Evolutionary conservation across 1,140 invertebrate genomes (phyloP).

Genomic region (Aethina tumida): DNA sequence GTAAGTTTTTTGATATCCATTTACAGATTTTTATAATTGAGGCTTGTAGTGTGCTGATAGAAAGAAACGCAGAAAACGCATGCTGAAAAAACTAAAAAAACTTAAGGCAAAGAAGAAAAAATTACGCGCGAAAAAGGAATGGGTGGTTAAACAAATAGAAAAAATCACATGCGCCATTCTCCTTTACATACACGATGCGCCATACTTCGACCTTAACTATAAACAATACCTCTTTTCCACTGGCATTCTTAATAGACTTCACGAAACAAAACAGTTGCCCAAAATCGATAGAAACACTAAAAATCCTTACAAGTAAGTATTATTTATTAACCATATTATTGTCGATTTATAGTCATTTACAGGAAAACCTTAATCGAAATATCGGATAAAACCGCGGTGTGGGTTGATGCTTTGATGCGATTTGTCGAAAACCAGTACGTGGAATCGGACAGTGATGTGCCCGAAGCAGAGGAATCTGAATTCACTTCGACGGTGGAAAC

Average conservation of each 20-base stretch:
- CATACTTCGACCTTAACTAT: slow-evolving; percentile 20
- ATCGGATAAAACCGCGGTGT: slow-evolving; percentile 22
- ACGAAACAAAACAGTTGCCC: slow-evolving; percentile 10
- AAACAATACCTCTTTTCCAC: slow-evolving; percentile 27
- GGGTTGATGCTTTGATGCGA: slow-evolving; percentile 23
- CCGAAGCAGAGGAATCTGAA: not conserved
- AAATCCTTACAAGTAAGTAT: slow-evolving; percentile 19
- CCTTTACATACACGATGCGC: slow-evolving; percentile 19
- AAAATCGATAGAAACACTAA: slow-evolving; percentile 19
- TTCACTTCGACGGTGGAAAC: not conserved
- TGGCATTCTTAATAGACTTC: slow-evolving; percentile 17
- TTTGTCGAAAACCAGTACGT: slow-evolving; percentile 24
- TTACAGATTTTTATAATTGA: no score
- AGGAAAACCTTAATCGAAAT: slow-evolving; percentile 22
- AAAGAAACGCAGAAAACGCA: slow-evolving; percentile 13
- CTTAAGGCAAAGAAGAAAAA: slow-evolving; percentile 10
- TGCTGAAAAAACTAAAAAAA: slow-evolving; percentile 11
- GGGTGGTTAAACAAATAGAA: slow-evolving; percentile 16
- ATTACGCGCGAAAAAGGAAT: slow-evolving; percentile 12
- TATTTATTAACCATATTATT: no score
- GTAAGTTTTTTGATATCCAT: slow-evolving; percentile 6
- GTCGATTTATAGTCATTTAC: no score
- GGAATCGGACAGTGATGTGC: slow-evolving; percentile 3
- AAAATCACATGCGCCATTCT: slow-evolving; percentile 15
- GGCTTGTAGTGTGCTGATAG: slow-evolving; percentile 5